These are phyloP conservation scores for Cliona cf. orientalis DNA, from an alignment of 37 sponge, comb jelly and placozoan genomes.

Conservation along the genomic window DNA sequence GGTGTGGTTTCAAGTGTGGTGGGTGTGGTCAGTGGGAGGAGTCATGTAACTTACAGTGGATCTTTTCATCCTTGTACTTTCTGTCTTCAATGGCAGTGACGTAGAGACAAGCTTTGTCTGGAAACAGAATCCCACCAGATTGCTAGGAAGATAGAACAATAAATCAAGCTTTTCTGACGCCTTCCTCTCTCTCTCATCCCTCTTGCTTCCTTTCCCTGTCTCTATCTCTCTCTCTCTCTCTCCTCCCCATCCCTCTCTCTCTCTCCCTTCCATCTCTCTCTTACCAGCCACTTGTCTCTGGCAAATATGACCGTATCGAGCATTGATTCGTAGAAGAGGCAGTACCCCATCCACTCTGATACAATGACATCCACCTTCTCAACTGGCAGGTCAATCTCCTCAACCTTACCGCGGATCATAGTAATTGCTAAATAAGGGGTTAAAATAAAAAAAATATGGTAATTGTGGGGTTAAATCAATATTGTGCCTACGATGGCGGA, in stretches of 20 bases:
- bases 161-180: not conserved
- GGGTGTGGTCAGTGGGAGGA: not conserved
- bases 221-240: too few relatives aligned
- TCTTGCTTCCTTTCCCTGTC: not conserved
- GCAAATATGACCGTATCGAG: slow-evolving; percentile 94
- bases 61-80: slow-evolving; percentile 98
- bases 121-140: slow-evolving; percentile 90
- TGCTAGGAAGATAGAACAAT: slow-evolving; percentile 32
- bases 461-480: not conserved
- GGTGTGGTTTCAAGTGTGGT: not conserved
- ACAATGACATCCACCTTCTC: slow-evolving; percentile 93
- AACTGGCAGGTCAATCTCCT: slow-evolving; percentile 93
- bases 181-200: not conserved
- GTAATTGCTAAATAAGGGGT: slow-evolving; percentile 57
- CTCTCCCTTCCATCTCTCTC: slow-evolving; percentile 12
- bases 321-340: slow-evolving; percentile 99
- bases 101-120: slow-evolving; percentile 90
- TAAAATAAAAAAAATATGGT: not conserved
- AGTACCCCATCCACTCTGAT: slow-evolving; percentile 99
- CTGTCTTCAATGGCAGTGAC: slow-evolving; percentile 95
- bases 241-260: not conserved
- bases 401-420: slow-evolving; percentile 88
- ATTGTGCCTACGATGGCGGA: not conserved
- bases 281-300: slow-evolving; percentile 96
- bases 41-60: slow-evolving; percentile 63